These are phyloP conservation scores for Lepidotrigona ventralis DNA, from an alignment of 1,140 invertebrate genomes.

Conservation along the genomic window DNA sequence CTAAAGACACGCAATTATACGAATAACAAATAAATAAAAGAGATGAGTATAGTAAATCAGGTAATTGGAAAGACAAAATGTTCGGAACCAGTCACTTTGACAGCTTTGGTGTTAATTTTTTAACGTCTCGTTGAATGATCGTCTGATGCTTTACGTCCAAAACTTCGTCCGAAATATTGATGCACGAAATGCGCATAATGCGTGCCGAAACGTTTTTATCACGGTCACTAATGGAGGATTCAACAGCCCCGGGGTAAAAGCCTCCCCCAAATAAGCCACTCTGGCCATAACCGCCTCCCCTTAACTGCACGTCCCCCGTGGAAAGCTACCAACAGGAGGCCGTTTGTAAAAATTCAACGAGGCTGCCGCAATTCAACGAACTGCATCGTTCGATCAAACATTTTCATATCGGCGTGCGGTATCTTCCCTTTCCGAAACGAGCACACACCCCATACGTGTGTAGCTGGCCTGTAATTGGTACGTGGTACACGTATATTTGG, in stretches of 20 bases:
- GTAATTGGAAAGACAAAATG: background rate
- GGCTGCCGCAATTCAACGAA: background rate
- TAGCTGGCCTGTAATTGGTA: constrained; percentile 37
- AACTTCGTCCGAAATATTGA: background rate
- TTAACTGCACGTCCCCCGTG: background rate
- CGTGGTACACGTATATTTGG: constrained; percentile 2
- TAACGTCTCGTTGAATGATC: background rate
- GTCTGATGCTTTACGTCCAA: background rate
- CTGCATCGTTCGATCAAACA: constrained; percentile 16
- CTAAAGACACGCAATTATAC: no score
- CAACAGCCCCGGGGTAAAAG: background rate
- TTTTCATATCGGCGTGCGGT: constrained; percentile 15
- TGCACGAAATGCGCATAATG: background rate
- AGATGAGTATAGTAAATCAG: no score
- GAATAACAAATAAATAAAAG: no score
- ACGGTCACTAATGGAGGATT: background rate
- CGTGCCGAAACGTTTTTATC: background rate
- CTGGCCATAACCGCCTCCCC: constrained; percentile 3
- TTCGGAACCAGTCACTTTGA: background rate
- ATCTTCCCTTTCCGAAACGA: background rate
- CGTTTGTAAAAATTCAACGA: background rate
- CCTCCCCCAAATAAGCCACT: background rate
- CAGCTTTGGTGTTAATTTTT: background rate
- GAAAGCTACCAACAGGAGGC: background rate
- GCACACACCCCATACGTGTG: background rate